Evolutionary conservation across 2,113 vertebrate genomes (phyloP), one percentile per base, ranked within the genome.

Genomic region (Rhinopomastus cyanomelas): DNA sequence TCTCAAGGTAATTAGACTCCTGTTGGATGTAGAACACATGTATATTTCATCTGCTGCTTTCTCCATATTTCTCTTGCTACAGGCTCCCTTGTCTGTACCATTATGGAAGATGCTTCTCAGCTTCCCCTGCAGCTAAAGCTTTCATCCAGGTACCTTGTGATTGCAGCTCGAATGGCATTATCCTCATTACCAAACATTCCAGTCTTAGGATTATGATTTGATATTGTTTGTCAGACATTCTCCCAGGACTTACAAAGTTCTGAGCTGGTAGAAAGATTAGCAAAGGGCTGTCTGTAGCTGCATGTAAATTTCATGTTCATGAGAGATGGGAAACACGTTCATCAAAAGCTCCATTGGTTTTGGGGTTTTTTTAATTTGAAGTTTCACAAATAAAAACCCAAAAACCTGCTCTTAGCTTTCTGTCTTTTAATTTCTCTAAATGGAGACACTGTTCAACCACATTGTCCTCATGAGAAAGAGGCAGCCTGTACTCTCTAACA

Each of bases 141-240:
- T 64, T 74, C 76, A 64, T 71, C 27, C 61, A 77, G 5, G 64
- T 83, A 84, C 14, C 59, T 81, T 6, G 1, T 73, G 85, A 67
- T 66, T 60, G 52, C 79, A 87, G 48, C 61, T 88, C 17, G 73
- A 71, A 66, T 76, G 64, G 78, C 64, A 84, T 75, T 36, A n/a
- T 55, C 26, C 14, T 79, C 5, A 0, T 55, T 94, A 74, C 66
- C 93, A 94, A 81, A 75, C 74, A 56, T 73, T 93, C 42, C 73
- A 78, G 30, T 88, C 88, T 90, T 81, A 73, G 46, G 57, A 69
- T 93, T 69, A 48, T 85, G 51, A 51, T 85, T 91, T 85, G 42
- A 88, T 46, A 69, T 73, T 67, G 52, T 53, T 72, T 90, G 75
- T 89, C 88, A 90, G 69, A 87, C 71, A n/a, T 26, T 52, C n/a